Evolutionary conservation across 1,140 invertebrate genomes (phyloP).

Genomic region (Samia ricini): DNA sequence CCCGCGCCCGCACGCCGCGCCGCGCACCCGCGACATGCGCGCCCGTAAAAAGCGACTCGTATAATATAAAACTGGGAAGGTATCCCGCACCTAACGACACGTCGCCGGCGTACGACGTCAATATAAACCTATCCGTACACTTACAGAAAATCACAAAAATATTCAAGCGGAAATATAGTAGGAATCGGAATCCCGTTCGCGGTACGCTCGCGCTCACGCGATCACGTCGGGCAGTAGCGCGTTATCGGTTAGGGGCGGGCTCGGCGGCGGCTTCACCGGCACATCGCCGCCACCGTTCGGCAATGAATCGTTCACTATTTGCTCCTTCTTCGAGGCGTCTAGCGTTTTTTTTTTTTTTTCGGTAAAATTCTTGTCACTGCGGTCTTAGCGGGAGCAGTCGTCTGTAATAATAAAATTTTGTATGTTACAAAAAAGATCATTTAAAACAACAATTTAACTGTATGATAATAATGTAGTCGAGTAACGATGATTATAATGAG

Average conservation of each 20-base stretch:
- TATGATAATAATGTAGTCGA: too few species aligned
- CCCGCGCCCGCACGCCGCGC: background rate
- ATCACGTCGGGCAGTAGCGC: conserved; percentile 72
- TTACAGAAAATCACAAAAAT: conserved; percentile 76
- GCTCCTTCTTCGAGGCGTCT: conserved; percentile 38
- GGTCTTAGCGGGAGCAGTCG: conserved; percentile 35
- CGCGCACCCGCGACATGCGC: conserved; percentile 33
- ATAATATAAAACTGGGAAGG: conserved; percentile 69
- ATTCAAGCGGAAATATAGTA: conserved; percentile 75
- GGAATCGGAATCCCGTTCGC: conserved; percentile 43
- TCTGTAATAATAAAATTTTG: conserved; percentile 28
- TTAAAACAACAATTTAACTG: too few species aligned
- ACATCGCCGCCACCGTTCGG: conserved; percentile 40
- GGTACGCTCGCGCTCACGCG: conserved; percentile 57
- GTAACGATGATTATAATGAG: too few species aligned
- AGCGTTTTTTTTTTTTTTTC: conserved; percentile 38
- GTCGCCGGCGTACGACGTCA: conserved; percentile 46
- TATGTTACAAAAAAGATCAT: too few species aligned
- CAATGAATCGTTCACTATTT: conserved; percentile 24
- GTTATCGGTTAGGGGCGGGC: conserved; percentile 60
- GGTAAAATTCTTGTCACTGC: conserved; percentile 23
- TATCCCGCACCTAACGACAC: conserved; percentile 69
- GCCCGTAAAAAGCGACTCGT: conserved; percentile 69
- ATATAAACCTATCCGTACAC: conserved; percentile 73
- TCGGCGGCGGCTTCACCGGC: conserved; percentile 56